Conservation (phyloP, 2,888 invertebrate species). For the Trichopoda pennipes region DNA sequence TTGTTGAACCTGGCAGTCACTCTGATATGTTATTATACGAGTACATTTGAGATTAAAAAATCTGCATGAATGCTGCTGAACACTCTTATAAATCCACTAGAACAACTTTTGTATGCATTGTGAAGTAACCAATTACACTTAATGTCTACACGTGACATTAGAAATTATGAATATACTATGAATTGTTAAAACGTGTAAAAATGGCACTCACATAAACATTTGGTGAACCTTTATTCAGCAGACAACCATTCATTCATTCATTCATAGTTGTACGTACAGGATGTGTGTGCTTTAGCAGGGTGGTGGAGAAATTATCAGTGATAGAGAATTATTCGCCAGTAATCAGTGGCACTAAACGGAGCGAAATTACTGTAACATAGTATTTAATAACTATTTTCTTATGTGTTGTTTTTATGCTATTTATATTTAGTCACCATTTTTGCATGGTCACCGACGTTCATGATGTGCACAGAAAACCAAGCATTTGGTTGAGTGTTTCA, state of each 20-base stretch:
- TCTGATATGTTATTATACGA: slow-evolving; percentile 56
- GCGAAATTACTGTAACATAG: no score
- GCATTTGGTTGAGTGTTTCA: no score
- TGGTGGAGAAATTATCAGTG: no score
- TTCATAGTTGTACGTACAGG: not conserved
- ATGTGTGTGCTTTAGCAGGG: not conserved
- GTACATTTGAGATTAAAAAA: slow-evolving; percentile 50
- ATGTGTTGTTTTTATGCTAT: no score
- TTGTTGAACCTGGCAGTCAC: slow-evolving; percentile 52
- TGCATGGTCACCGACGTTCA: no score
- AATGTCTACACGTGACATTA: slow-evolving; percentile 69
- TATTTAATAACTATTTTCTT: no score
- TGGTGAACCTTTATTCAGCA: not conserved
- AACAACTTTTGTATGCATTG: slow-evolving; percentile 62
- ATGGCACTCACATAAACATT: not conserved
- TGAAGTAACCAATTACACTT: slow-evolving; percentile 67
- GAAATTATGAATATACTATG: slow-evolving; percentile 67
- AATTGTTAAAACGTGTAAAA: slow-evolving; percentile 58
- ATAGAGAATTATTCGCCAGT: no score
- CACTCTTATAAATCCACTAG: slow-evolving; percentile 56
- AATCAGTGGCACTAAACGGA: no score
- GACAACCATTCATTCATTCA: no score
- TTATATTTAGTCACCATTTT: no score
- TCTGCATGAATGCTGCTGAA: slow-evolving; percentile 56
- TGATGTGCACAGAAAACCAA: no score